Evolutionary conservation across 2,888 invertebrate species (phyloP).

Genomic region (Apantesis nais): DNA sequence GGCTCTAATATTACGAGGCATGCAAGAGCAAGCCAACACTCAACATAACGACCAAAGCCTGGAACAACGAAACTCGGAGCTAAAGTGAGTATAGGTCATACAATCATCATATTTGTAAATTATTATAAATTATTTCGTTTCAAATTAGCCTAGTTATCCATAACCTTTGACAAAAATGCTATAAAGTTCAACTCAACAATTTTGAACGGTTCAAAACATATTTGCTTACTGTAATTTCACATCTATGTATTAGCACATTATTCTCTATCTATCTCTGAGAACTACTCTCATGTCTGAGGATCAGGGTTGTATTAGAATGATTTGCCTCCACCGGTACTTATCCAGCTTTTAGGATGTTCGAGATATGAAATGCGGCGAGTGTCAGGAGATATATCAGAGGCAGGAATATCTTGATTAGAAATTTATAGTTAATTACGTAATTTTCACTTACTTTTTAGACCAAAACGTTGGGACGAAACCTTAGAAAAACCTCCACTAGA

Average conservation of each 20-base stretch:
- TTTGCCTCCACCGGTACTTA: too few relatives aligned
- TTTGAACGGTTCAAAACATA: not conserved
- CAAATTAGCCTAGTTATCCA: too few relatives aligned
- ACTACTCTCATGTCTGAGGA: too few relatives aligned
- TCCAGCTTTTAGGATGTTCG: too few relatives aligned
- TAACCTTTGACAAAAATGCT: not conserved
- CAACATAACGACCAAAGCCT: constrained; percentile 88
- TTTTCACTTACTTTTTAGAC: constrained; percentile 74
- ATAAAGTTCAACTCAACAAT: not conserved
- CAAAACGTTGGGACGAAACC: constrained; percentile 98
- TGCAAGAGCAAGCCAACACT: constrained; percentile 88
- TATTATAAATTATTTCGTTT: too few relatives aligned
- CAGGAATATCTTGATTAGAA: too few relatives aligned
- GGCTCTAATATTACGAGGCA: constrained; percentile 94
- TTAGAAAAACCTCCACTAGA: constrained; percentile 97
- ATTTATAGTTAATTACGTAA: too few relatives aligned
- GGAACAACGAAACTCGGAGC: constrained; percentile 84
- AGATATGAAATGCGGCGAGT: too few relatives aligned
- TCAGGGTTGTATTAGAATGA: too few relatives aligned
- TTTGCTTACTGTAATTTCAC: not conserved
- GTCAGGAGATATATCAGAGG: too few relatives aligned
- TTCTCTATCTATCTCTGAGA: too few relatives aligned
- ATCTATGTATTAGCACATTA: not conserved
- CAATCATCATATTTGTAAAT: not conserved
- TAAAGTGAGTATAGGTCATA: constrained; percentile 85